These are phyloP conservation scores for Oryzias javanicus DNA, from an alignment of 2,113 vertebrate genomes.

Conservation along the genomic window DNA sequence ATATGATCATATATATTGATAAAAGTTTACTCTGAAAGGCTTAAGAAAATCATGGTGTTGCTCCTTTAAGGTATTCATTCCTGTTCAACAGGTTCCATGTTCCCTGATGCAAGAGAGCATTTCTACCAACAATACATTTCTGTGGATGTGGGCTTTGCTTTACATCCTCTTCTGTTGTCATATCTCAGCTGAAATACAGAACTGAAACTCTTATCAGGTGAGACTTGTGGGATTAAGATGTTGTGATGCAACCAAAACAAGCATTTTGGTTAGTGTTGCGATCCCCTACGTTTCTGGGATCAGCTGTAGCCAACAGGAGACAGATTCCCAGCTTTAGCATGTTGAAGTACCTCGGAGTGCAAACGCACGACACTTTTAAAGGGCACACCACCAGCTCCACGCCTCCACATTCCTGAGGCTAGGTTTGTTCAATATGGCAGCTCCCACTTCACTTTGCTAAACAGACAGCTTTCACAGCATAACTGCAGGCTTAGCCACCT, in stretches of 20 bases:
- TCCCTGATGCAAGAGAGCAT: slow-evolving; percentile 45
- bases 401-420: slow-evolving; percentile 58
- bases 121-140: slow-evolving; percentile 1
- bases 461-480: slow-evolving; percentile 58
- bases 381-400: slow-evolving; percentile 46
- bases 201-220: slow-evolving; percentile 15
- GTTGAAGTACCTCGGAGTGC: not conserved
- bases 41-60: too few relatives aligned
- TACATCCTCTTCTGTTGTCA: not conserved
- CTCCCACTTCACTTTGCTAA: slow-evolving; percentile 47
- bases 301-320: not conserved
- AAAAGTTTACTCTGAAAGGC: too few relatives aligned
- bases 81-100: slow-evolving; percentile 59
- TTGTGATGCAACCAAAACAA: slow-evolving; percentile 2
- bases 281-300: not conserved
- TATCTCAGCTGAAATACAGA: not conserved
- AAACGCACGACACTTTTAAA: slow-evolving; percentile 3
- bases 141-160: not conserved
- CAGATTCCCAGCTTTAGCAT: not conserved
- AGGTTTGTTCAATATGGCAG: slow-evolving; percentile 44
- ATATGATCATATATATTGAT: too few relatives aligned
- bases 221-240: slow-evolving; percentile 1
- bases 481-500: slow-evolving; percentile 61
- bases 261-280: not conserved
- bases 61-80: slow-evolving; percentile 23